Percentiles rank a stretch among this genome's conserved stretches.
Evolutionary conservation across 2,113 vertebrate species (phyloP).

Genomic region (Oreochromis niloticus): DNA sequence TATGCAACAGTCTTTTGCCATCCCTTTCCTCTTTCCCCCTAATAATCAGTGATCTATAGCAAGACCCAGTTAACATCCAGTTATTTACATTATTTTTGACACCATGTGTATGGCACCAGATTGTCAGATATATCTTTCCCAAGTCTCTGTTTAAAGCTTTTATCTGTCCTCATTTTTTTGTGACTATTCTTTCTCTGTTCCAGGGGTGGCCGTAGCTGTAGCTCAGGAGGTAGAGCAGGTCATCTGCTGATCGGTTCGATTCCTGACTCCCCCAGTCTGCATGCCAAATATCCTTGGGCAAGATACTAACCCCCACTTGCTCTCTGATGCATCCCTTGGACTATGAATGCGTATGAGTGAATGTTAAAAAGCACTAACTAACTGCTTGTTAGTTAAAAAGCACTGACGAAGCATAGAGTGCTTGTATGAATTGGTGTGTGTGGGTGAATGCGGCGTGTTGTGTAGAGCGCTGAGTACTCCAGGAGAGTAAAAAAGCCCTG

Average conservation of each 20-base stretch:
- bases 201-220: background rate
- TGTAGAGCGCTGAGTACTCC: background rate
- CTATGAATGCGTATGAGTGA: accelerated
- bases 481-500: background rate
- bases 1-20: accelerated
- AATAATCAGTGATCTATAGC: background rate
- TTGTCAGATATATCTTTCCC: background rate
- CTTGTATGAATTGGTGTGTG: background rate
- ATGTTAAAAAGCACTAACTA: background rate
- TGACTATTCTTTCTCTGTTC: background rate
- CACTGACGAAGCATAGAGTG: background rate
- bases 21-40: background rate
- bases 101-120: background rate
- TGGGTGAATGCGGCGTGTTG: background rate
- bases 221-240: background rate
- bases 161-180: background rate
- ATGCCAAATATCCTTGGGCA: background rate
- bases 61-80: background rate
- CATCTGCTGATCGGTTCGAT: background rate
- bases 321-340: background rate
- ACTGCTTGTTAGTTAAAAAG: background rate
- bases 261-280: background rate
- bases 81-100: accelerated
- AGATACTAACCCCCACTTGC: background rate
- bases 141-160: background rate